These are phyloP conservation scores for Caenorhabditis japonica DNA, from an alignment of 2,888 invertebrate genomes.

Conservation along the genomic window DNA sequence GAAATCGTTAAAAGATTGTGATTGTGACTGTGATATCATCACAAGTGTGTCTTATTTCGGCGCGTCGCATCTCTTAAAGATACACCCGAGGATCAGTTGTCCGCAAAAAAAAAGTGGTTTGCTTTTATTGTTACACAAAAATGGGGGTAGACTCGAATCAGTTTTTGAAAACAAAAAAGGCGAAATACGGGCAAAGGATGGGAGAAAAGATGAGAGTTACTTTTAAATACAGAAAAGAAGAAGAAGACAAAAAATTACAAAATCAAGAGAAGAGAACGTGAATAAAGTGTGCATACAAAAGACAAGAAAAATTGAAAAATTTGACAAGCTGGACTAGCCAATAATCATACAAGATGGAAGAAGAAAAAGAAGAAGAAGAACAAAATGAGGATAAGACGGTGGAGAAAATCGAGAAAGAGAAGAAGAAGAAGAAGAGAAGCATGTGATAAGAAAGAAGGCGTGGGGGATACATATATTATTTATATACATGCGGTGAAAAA, in stretches of 20 bases:
- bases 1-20: constrained; percentile 2
- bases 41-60: neutral
- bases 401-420: too few relatives aligned
- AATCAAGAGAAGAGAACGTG: constrained; percentile 23
- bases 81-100: constrained; percentile 2
- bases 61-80: constrained; percentile 32
- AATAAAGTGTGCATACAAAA: constrained; percentile 44
- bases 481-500: constrained; percentile 27
- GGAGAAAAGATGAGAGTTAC: too few relatives aligned
- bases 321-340: constrained; percentile 29
- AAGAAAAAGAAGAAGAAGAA: constrained; percentile 1
- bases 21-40: too few relatives aligned
- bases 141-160: too few relatives aligned
- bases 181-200: too few relatives aligned
- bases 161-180: neutral
- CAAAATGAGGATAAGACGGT: neutral
- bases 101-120: too few relatives aligned
- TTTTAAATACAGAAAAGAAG: constrained; percentile 36
- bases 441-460: constrained; percentile 22
- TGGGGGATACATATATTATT: too few relatives aligned
- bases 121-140: too few relatives aligned
- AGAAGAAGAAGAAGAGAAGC: constrained; percentile 17
- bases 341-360: neutral
- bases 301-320: too few relatives aligned
- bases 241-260: constrained; percentile 1